Evolutionary conservation across 2,888 invertebrate species (phyloP).

Genomic region (Drosophila mimica): DNA sequence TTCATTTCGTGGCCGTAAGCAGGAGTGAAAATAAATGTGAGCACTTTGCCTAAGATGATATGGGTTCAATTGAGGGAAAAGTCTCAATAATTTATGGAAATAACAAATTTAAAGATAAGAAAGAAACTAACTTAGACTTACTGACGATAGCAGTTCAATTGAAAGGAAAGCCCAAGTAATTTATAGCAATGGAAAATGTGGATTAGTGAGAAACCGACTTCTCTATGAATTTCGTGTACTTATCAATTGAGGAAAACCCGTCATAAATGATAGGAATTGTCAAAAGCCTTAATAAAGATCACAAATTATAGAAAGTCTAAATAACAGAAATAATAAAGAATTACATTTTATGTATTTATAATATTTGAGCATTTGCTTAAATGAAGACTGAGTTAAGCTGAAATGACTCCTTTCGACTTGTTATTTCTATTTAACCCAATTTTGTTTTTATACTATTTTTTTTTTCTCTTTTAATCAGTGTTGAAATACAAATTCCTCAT

Average conservation of each 20-base stretch:
- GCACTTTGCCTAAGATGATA: background rate
- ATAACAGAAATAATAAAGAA: too few relatives aligned
- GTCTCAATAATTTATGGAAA: background rate
- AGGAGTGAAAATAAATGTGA: slow-evolving; percentile 17
- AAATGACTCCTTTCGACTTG: background rate
- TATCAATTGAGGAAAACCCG: background rate
- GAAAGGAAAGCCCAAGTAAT: background rate
- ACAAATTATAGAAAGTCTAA: background rate
- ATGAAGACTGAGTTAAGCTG: background rate
- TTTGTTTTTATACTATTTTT: background rate
- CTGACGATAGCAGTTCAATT: background rate
- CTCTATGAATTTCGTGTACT: background rate
- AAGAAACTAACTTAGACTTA: background rate
- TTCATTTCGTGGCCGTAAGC: slow-evolving; percentile 18
- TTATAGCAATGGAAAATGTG: background rate
- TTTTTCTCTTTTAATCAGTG: background rate
- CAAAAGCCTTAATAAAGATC: background rate
- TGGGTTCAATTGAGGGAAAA: background rate
- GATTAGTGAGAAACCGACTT: background rate
- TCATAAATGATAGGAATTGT: background rate
- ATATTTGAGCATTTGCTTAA: background rate
- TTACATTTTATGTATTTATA: too few relatives aligned
- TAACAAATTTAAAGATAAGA: background rate
- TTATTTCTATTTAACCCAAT: background rate
- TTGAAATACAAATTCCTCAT: slow-evolving; percentile 15